phyloP scores from a whole-genome alignment of 1,140 invertebrate genomes.

The Ceratoteleas bidentatus region DNA sequence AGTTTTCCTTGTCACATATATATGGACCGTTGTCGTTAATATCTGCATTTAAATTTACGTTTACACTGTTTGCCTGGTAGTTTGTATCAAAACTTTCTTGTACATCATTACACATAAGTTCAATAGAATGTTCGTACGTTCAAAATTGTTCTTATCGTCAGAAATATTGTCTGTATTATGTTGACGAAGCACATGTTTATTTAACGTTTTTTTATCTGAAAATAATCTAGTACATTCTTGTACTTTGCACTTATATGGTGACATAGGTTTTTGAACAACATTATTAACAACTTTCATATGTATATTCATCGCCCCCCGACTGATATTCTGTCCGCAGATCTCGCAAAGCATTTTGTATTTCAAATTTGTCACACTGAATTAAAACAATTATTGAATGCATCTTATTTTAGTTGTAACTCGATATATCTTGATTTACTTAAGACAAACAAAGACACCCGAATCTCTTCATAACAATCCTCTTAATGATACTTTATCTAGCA shows the following conservation, averaged over 20 bases:
- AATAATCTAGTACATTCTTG: neutral
- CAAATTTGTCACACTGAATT: no score
- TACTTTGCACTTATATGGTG: neutral
- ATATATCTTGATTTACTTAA: no score
- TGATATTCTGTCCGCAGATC: slow-evolving; percentile 5
- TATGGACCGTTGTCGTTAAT: no score
- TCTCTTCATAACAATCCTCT: neutral
- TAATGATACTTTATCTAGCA: neutral
- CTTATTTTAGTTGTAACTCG: no score
- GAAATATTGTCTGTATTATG: neutral
- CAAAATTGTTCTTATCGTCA: neutral
- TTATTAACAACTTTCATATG: slow-evolving; percentile 12
- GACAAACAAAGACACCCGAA: no score
- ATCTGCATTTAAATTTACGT: no score
- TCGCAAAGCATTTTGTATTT: slow-evolving; percentile 13
- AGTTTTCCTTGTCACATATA: slow-evolving; percentile 14
- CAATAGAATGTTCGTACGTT: neutral
- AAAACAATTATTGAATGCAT: no score
- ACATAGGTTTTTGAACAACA: neutral
- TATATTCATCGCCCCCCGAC: neutral
- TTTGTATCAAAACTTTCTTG: neutral
- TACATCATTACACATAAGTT: neutral
- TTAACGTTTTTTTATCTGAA: neutral
- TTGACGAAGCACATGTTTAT: neutral
- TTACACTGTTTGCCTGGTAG: no score